Conservation (phyloP, 2,888 invertebrate species). For the Bruchidius siliquastri region DNA sequence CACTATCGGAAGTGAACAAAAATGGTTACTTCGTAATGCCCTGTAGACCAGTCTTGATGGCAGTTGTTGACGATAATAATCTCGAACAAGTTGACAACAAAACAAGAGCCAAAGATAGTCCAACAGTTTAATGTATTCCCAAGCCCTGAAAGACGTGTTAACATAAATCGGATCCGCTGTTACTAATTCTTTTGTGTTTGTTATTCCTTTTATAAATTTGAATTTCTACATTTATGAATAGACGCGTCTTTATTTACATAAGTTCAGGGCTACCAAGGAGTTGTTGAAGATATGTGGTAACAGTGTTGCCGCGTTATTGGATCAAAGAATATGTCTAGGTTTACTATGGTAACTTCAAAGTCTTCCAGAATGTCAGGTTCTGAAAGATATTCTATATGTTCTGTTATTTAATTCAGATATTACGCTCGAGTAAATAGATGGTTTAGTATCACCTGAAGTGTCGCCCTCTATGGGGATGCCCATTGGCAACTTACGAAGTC, state of each 20-base stretch:
- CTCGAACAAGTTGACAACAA: neutral
- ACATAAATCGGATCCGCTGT: neutral
- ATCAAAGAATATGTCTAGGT: too few species aligned
- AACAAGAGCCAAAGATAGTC: neutral
- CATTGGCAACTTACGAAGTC: too few species aligned
- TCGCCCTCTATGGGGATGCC: too few species aligned
- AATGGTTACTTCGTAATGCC: too few species aligned
- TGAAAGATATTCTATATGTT: too few species aligned
- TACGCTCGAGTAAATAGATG: too few species aligned
- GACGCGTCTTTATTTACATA: neutral
- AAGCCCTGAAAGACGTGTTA: slow-evolving; percentile 1
- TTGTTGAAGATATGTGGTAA: neutral
- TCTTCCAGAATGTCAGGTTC: too few species aligned
- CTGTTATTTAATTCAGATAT: too few species aligned
- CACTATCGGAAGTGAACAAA: too few species aligned
- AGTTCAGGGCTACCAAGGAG: neutral
- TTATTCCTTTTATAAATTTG: slow-evolving; percentile 7
- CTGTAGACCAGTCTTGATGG: neutral
- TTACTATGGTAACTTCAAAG: too few species aligned
- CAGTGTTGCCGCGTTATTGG: neutral
- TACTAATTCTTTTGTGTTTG: slow-evolving; percentile 4
- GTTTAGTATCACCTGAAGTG: too few species aligned
- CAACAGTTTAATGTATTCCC: neutral
- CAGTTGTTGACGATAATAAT: neutral
- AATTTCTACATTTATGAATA: slow-evolving; percentile 5